Evolutionary conservation across 2,888 invertebrate species (phyloP).

Genomic region (Lasioglossum calceatum): DNA sequence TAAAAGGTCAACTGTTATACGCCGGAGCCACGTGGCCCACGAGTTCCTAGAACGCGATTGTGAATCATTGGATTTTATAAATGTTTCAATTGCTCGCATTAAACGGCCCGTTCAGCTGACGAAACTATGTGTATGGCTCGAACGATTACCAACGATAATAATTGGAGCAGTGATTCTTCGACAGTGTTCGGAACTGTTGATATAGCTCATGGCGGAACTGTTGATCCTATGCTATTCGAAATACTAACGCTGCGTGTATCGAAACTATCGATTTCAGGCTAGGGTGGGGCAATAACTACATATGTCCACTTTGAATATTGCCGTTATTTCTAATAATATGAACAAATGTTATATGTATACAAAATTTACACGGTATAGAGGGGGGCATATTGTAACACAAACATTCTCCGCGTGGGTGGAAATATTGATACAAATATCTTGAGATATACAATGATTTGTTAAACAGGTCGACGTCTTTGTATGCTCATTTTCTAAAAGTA

Average conservation of each 20-base stretch:
- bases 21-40: slow-evolving; percentile 46
- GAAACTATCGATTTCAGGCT: neutral
- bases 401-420: too few species aligned
- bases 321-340: too few species aligned
- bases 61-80: neutral
- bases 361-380: too few species aligned
- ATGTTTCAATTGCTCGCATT: slow-evolving; percentile 27
- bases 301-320: too few species aligned
- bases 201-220: neutral
- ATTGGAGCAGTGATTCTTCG: neutral
- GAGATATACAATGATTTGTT: too few species aligned
- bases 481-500: too few species aligned
- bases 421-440: too few species aligned
- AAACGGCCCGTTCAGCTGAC: neutral
- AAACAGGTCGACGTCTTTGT: too few species aligned
- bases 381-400: too few species aligned
- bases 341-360: too few species aligned
- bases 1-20: slow-evolving; percentile 57
- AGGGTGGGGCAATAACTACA: too few species aligned
- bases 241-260: neutral
- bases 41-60: slow-evolving; percentile 26
- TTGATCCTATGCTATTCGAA: neutral
- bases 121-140: neutral
- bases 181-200: neutral
- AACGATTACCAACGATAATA: slow-evolving; percentile 1